Evolutionary conservation across 2,113 vertebrate species (phyloP).

Genomic region (Oxyruncus cristatus): DNA sequence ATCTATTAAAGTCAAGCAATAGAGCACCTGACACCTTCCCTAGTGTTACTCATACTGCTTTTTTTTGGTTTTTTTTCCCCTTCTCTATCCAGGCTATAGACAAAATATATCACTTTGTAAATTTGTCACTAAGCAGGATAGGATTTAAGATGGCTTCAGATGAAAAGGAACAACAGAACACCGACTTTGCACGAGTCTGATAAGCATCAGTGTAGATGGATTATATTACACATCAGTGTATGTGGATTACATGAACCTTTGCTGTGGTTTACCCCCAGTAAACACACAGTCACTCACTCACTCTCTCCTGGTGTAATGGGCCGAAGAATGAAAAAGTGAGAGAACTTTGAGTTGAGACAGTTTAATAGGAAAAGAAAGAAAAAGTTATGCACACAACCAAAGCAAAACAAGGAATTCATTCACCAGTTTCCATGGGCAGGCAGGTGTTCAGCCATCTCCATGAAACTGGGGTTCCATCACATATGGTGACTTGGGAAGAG

Average conservation of each 20-base stretch:
- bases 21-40: neutral
- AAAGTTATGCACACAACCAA: neutral
- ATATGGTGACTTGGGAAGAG: neutral
- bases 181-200: neutral
- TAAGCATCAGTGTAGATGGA: neutral
- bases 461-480: neutral
- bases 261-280: neutral
- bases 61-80: rapidly evolving
- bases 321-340: neutral
- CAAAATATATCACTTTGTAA: neutral
- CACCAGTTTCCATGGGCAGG: neutral
- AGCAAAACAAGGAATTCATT: neutral
- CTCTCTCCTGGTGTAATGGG: rapidly evolving
- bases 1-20: neutral
- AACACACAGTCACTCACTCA: neutral
- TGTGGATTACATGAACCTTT: neutral
- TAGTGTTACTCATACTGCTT: neutral
- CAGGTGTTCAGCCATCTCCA: neutral
- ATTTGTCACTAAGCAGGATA: neutral
- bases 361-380: neutral
- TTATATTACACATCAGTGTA: too few relatives aligned
- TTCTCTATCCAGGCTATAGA: neutral
- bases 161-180: neutral
- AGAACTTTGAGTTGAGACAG: neutral
- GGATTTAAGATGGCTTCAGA: neutral